Evolutionary conservation across 2,888 invertebrate genomes (phyloP), one percentile per base, ranked within the genome.

Genomic region (Phoronis australis): DNA sequence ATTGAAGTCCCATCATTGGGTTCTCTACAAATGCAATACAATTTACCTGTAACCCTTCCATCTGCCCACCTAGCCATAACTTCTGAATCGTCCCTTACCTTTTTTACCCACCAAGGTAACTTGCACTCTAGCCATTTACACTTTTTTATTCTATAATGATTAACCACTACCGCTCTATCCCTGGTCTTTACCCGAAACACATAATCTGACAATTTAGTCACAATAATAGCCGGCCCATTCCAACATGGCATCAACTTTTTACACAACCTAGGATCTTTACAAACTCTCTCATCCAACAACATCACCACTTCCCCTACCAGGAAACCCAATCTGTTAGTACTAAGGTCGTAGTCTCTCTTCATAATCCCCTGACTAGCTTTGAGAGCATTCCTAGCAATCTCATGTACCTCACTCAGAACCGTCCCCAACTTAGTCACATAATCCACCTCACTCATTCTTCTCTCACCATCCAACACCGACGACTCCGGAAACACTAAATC

Each of bases 221-320:
- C 44, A 24, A 57, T 52, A 1, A 57, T 26, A 1, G 37, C 51
- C 1, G 51, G 55, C 1, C 55, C 55, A 35, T 50, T 53, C 55
- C 55, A 55, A 1, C 49, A 51, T 1, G 51, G 31, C 4, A 35
- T 21, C 15, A 57, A 27, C 25, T 55, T 50, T 12, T 24, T 42
- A 27, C 45, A 52, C 23, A 50, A 37, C 0, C 52, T 52, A 18
- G 45, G 48, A n/a, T n/a, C n/a, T n/a, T n/a, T n/a, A n/a, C n/a
- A n/a, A n/a, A n/a, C n/a, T n/a, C n/a, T n/a, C n/a, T n/a, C n/a
- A n/a, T n/a, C n/a, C n/a, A n/a, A n/a, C n/a, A n/a, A n/a, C n/a
- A n/a, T n/a, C n/a, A n/a, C n/a, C n/a, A n/a, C n/a, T 22, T 56
- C 51, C 20, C 50, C 54, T 40, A 38, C 27, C 23, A 47, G 12